Percentiles rank a stretch among this genome's conserved stretches.
Evolutionary conservation across 2,888 invertebrate genomes (phyloP).

Genomic region (Lasioglossum pauxillum): DNA sequence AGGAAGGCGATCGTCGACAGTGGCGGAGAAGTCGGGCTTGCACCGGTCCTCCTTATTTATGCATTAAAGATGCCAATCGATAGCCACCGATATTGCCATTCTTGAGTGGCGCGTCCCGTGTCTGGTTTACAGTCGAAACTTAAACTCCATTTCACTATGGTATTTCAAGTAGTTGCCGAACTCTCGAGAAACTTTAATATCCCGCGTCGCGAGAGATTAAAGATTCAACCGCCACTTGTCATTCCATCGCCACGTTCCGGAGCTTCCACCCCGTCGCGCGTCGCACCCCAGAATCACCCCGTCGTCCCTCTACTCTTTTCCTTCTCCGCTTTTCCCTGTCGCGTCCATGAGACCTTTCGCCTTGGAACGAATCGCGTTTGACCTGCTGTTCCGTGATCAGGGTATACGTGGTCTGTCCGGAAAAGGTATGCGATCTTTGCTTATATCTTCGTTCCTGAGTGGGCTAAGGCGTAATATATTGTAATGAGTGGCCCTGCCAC

Average conservation of each 20-base stretch:
- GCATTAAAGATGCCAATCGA: conserved; percentile 66
- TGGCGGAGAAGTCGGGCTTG: neutral
- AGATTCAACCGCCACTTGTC: conserved; percentile 81
- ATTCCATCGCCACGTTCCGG: conserved; percentile 76
- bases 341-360: neutral
- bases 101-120: conserved; percentile 30
- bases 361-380: neutral
- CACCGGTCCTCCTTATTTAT: conserved; percentile 63
- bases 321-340: conserved; percentile 3
- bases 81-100: conserved; percentile 68
- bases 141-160: conserved; percentile 73
- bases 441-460: no score
- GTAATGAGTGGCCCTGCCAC: no score
- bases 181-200: conserved; percentile 81
- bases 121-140: conserved; percentile 60
- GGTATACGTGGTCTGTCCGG: neutral
- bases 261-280: conserved; percentile 11
- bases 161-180: conserved; percentile 75
- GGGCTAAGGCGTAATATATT: no score
- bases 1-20: neutral
- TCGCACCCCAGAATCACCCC: neutral
- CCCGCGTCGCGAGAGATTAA: conserved; percentile 79
- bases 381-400: neutral
- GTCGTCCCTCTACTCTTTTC: conserved; percentile 13
- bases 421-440: no score